These are phyloP conservation scores for Drosophila lacertosa DNA, from an alignment of 1,140 invertebrate genomes.

Conservation along the genomic window DNA sequence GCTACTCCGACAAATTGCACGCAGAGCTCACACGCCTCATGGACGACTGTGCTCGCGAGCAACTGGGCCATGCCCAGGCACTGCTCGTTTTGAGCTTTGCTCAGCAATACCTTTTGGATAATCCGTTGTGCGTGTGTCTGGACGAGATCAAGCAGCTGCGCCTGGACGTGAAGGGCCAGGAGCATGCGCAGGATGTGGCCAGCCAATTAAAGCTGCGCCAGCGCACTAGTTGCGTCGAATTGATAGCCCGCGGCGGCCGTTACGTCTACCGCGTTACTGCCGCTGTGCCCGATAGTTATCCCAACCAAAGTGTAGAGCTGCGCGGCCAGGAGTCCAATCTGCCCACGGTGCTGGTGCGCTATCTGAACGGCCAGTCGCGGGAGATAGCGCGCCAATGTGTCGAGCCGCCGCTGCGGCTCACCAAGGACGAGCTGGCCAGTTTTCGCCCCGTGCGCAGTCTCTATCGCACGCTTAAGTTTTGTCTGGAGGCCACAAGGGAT, in stretches of 20 bases:
- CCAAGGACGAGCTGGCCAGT: constrained; percentile 80
- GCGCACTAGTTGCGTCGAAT: constrained; percentile 87
- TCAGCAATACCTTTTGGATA: constrained; percentile 88
- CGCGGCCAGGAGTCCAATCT: constrained; percentile 88
- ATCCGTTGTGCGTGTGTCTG: constrained; percentile 90
- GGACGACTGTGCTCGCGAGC: constrained; percentile 87
- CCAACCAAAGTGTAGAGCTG: constrained; percentile 86
- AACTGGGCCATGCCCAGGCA: constrained; percentile 87
- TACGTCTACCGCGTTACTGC: constrained; percentile 88
- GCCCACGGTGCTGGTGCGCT: constrained; percentile 86
- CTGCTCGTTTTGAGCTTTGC: constrained; percentile 86
- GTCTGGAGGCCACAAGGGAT: constrained; percentile 87
- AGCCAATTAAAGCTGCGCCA: constrained; percentile 88
- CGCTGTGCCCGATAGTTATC: constrained; percentile 88
- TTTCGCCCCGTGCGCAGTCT: constrained; percentile 88
- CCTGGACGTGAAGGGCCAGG: constrained; percentile 82
- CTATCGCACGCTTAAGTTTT: constrained; percentile 86
- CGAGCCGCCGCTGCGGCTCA: constrained; percentile 87
- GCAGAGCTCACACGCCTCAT: constrained; percentile 87
- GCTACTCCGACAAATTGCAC: constrained; percentile 87
- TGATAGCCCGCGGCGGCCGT: constrained; percentile 86
- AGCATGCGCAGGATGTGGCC: neutral
- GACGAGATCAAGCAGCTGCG: constrained; percentile 89
- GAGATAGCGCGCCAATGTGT: constrained; percentile 90
- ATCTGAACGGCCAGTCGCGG: constrained; percentile 87